Percentiles rank a stretch among this genome's conserved stretches.
These are phyloP conservation scores for Siniperca obscura DNA, from an alignment of 2,797 vertebrate genomes.

Conservation along the genomic window DNA sequence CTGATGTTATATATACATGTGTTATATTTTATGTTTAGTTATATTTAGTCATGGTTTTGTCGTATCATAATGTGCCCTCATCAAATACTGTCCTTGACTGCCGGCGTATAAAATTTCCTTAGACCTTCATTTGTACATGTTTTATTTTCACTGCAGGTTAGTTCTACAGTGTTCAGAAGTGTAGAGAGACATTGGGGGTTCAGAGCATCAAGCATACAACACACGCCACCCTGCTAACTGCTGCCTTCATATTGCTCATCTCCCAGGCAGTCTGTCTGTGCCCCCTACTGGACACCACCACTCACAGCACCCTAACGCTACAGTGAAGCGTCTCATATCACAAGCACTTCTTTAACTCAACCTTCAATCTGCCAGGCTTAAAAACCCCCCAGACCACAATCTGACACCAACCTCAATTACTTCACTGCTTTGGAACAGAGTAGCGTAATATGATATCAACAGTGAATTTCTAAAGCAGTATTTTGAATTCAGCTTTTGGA, in stretches of 20 bases:
- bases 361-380: conserved; percentile 77
- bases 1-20: background rate
- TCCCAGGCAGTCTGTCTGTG: conserved; percentile 78
- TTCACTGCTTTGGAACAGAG: conserved; percentile 79
- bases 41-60: background rate
- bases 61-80: background rate
- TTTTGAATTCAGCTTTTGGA: conserved; percentile 75
- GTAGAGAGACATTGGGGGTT: conserved; percentile 22
- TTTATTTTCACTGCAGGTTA: conserved; percentile 29
- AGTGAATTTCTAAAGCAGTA: conserved; percentile 75
- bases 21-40: background rate
- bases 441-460: conserved; percentile 81
- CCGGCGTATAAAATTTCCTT: background rate
- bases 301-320: conserved; percentile 34
- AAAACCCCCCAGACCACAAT: conserved; percentile 81
- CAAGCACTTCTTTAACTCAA: conserved; percentile 71
- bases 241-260: conserved; percentile 5
- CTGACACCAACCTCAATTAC: conserved; percentile 84
- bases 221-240: conserved; percentile 33
- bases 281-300: conserved; percentile 88
- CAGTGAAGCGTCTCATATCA: conserved; percentile 51
- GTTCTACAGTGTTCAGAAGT: conserved; percentile 33
- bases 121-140: background rate
- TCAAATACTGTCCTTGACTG: conserved; percentile 8
- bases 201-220: conserved; percentile 21